Conservation (phyloP, 2,797 vertebrate species). For the Mallotus villosus region DNA sequence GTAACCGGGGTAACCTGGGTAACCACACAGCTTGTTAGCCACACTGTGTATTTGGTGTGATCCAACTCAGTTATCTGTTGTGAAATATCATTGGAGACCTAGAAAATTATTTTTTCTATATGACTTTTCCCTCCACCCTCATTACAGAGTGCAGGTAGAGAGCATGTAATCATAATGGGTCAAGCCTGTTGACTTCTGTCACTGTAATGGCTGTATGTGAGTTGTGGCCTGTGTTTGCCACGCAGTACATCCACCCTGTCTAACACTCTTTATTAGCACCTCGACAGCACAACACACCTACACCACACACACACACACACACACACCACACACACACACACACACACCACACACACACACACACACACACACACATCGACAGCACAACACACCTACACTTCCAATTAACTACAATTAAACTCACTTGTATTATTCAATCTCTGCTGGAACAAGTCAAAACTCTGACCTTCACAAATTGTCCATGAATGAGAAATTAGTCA, state of each 20-base stretch:
- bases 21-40: conserved; percentile 40
- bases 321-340: too few relatives aligned
- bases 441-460: not conserved
- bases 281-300: too few relatives aligned
- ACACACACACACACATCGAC: too few relatives aligned
- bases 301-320: too few relatives aligned
- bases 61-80: conserved; percentile 19
- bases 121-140: conserved; percentile 10
- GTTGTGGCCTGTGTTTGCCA: not conserved
- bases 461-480: not conserved
- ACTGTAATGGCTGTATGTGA: too few relatives aligned
- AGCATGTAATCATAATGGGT: too few relatives aligned
- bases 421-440: not conserved
- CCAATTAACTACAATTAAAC: not conserved
- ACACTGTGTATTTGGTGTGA: conserved; percentile 32
- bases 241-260: too few relatives aligned
- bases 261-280: too few relatives aligned
- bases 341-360: too few relatives aligned
- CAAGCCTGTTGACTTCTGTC: too few relatives aligned
- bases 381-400: too few relatives aligned
- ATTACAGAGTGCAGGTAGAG: conserved; percentile 17
- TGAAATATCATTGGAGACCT: conserved; percentile 21
- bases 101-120: conserved; percentile 20
- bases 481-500: conserved; percentile 21
- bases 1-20: conserved; percentile 29